phyloP scores from a whole-genome alignment of 2,888 invertebrate genomes.

The Agrochola lota region DNA sequence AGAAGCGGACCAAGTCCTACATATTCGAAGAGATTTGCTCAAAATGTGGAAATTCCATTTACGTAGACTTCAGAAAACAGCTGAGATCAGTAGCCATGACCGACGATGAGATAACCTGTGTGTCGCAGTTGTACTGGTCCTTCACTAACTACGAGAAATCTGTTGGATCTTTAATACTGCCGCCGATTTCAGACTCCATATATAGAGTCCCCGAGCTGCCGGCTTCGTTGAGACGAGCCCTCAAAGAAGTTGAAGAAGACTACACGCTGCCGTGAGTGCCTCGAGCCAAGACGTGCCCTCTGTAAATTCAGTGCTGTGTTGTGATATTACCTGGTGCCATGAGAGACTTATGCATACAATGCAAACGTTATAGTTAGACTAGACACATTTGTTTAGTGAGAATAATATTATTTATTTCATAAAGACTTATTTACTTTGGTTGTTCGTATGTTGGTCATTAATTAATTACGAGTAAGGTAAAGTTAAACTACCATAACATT shows the following conservation, averaged over 20 bases:
- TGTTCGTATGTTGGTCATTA: slow-evolving; percentile 64
- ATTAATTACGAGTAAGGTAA: slow-evolving; percentile 41
- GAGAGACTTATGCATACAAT: slow-evolving; percentile 68
- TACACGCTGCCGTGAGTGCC: slow-evolving; percentile 69
- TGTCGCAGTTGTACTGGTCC: slow-evolving; percentile 83
- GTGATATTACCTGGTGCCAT: slow-evolving; percentile 78
- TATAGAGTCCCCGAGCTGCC: slow-evolving; percentile 84
- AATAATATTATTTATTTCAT: slow-evolving; percentile 55
- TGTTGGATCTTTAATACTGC: slow-evolving; percentile 78
- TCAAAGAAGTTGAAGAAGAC: slow-evolving; percentile 79
- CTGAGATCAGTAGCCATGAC: slow-evolving; percentile 82
- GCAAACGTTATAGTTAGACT: slow-evolving; percentile 52
- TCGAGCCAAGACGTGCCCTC: slow-evolving; percentile 65
- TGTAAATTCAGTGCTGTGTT: slow-evolving; percentile 60
- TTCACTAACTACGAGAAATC: slow-evolving; percentile 83
- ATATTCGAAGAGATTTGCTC: slow-evolving; percentile 79
- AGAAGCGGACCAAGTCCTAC: slow-evolving; percentile 74
- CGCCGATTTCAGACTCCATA: slow-evolving; percentile 85
- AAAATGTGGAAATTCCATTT: slow-evolving; percentile 82
- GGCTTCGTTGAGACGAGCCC: slow-evolving; percentile 76
- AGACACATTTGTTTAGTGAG: slow-evolving; percentile 52
- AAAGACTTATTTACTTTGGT: slow-evolving; percentile 67
- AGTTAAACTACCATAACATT: slow-evolving; percentile 51
- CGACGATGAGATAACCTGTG: slow-evolving; percentile 82
- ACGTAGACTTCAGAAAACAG: slow-evolving; percentile 81